Conservation (phyloP, 1,140 invertebrate species). For the Cherax destructor region DNA sequence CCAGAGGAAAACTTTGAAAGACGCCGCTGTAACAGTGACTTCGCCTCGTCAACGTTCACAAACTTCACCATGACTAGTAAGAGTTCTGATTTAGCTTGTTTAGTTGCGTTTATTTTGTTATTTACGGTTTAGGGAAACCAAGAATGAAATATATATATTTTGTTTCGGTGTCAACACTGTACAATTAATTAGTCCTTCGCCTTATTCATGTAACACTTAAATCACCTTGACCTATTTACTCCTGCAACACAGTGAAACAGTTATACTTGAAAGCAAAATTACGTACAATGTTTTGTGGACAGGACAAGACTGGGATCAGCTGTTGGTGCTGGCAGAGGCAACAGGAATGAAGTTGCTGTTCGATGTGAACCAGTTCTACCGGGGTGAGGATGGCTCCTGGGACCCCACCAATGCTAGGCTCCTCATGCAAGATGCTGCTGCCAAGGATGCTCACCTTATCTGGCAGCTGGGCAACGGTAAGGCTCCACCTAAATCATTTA, state of each 20-base stretch:
- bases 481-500: too few relatives aligned
- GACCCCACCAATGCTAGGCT: slow-evolving; percentile 27
- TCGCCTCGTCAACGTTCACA: slow-evolving; percentile 1
- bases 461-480: slow-evolving; percentile 36
- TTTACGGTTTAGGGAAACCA: background rate
- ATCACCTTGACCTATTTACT: too few relatives aligned
- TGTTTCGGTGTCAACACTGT: too few relatives aligned
- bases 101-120: background rate
- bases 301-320: slow-evolving; percentile 21
- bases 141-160: too few relatives aligned
- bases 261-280: too few relatives aligned
- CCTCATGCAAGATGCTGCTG: slow-evolving; percentile 12
- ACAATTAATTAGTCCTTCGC: too few relatives aligned
- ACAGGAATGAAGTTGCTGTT: slow-evolving; percentile 10
- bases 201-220: too few relatives aligned
- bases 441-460: background rate
- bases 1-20: background rate
- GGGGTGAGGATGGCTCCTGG: background rate
- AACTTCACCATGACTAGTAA: slow-evolving; percentile 57
- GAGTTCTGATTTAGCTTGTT: background rate
- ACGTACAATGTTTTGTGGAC: background rate
- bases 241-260: too few relatives aligned
- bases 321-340: slow-evolving; percentile 2
- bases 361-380: slow-evolving; percentile 52
- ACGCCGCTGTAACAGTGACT: background rate